These are phyloP conservation scores for Notarius quadriscutis DNA, from an alignment of 2,113 vertebrate species.

Conservation along the genomic window DNA sequence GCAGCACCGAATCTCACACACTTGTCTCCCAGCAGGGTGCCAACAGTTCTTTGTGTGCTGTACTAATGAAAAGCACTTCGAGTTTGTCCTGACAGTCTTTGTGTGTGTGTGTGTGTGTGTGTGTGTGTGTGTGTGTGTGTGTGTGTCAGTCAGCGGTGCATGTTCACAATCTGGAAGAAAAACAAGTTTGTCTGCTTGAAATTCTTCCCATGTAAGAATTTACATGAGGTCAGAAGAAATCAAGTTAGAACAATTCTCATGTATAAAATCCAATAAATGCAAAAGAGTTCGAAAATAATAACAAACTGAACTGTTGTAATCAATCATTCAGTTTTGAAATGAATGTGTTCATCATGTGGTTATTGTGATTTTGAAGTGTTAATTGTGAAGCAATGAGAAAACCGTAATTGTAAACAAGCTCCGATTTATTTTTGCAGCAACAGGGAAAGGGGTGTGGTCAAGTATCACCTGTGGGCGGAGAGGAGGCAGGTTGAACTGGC, in stretches of 20 bases:
- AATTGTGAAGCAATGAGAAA: too few species aligned
- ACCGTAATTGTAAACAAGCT: not conserved
- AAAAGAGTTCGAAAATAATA: not conserved
- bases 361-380: not conserved
- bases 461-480: not conserved
- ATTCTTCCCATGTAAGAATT: not conserved
- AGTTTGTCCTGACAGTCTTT: not conserved
- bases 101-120: too few species aligned
- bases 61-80: slow-evolving; percentile 10
- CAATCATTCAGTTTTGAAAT: too few species aligned
- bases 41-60: not conserved
- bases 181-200: not conserved
- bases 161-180: not conserved
- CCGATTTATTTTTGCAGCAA: not conserved
- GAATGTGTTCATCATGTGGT: not conserved
- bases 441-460: not conserved
- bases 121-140: too few species aligned
- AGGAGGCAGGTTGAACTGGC: not conserved
- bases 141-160: not conserved
- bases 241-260: not conserved
- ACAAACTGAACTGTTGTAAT: not conserved
- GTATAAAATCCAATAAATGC: not conserved
- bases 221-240: not conserved
- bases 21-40: slow-evolving; percentile 10
- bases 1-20: not conserved